Percentiles rank a stretch among this genome's conserved stretches.
phyloP scores from a whole-genome alignment of 2,797 vertebrate species.

The Onychomys leucogaster region DNA sequence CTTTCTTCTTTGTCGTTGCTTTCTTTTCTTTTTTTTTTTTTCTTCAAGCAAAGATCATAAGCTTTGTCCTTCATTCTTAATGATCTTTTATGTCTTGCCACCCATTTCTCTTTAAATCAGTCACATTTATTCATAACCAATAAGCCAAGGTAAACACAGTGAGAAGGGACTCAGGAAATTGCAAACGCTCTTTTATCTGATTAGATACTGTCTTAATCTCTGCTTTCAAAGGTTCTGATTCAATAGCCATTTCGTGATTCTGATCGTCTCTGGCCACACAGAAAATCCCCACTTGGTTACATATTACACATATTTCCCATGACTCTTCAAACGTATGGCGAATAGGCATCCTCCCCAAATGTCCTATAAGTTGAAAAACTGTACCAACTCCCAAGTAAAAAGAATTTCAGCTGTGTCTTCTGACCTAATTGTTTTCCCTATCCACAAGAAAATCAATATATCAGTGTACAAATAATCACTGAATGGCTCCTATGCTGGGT shows the following conservation, averaged over 20 bases:
- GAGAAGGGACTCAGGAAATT: not conserved
- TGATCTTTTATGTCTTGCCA: not conserved
- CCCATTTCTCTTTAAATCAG: not conserved
- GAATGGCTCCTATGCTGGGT: not conserved
- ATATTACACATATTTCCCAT: not conserved
- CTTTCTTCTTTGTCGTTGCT: not conserved
- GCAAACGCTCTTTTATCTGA: not conserved
- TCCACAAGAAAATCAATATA: slow-evolving; percentile 15
- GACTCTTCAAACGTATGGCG: not conserved
- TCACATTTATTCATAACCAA: not conserved
- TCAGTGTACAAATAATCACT: not conserved
- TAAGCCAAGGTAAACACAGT: not conserved
- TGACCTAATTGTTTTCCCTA: not conserved
- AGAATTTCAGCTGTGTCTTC: not conserved
- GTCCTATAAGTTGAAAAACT: not conserved
- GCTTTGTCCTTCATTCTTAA: not conserved
- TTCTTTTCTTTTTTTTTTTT: not conserved
- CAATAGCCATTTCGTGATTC: not conserved
- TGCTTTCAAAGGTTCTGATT: not conserved
- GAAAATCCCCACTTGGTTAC: not conserved
- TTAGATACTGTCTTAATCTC: not conserved
- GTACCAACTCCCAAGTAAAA: not conserved
- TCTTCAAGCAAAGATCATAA: not conserved
- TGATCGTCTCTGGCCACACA: not conserved
- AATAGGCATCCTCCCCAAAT: not conserved